These are phyloP conservation scores for Gallinago jamesoni DNA, from an alignment of 2,113 vertebrate genomes.

Conservation along the genomic window DNA sequence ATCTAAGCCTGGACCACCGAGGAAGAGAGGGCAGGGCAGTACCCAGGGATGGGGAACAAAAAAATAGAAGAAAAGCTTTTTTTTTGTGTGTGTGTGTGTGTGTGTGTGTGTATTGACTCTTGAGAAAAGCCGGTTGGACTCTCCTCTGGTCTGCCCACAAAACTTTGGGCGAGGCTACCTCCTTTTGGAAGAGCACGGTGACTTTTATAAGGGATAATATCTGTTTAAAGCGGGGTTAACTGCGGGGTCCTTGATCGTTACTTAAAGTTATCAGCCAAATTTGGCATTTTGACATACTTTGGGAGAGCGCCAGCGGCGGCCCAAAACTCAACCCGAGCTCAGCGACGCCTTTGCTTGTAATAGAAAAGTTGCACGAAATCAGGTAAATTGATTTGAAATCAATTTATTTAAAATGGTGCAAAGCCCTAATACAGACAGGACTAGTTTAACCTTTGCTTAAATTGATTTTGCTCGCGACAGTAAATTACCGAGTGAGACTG, in stretches of 20 bases:
- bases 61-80: neutral
- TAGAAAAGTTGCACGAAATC: conserved; percentile 22
- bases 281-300: neutral
- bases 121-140: neutral
- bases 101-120: neutral
- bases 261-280: neutral
- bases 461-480: conserved; percentile 44
- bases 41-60: neutral
- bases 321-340: neutral
- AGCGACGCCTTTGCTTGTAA: neutral
- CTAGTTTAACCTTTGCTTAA: conserved; percentile 55
- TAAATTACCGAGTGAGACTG: conserved; percentile 47
- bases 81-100: neutral
- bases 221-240: neutral
- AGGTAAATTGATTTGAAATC: conserved; percentile 45
- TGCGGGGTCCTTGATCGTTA: neutral
- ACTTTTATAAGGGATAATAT: neutral
- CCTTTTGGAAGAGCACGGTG: neutral
- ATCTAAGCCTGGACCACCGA: conserved; percentile 1
- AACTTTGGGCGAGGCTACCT: neutral
- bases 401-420: conserved; percentile 37
- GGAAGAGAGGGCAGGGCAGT: conserved; percentile 15
- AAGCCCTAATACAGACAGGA: neutral
- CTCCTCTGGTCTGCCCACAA: neutral
- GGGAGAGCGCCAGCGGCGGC: neutral